Evolutionary conservation across 2,797 vertebrate genomes (phyloP).

Genomic region (Sebastolobus alascanus): DNA sequence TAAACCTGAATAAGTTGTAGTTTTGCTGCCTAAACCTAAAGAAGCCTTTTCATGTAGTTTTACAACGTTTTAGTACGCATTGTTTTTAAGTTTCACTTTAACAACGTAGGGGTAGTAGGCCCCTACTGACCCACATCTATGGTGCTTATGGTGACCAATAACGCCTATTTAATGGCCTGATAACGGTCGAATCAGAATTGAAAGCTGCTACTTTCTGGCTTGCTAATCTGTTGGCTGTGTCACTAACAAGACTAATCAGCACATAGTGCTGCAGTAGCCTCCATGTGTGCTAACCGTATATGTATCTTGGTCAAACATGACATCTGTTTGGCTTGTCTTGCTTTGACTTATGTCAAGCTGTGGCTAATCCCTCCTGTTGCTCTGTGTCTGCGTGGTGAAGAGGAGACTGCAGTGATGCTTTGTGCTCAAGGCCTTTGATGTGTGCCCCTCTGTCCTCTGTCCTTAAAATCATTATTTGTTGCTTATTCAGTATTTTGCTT

Average conservation of each 20-base stretch:
- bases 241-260: conserved; percentile 29
- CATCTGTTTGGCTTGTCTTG: conserved; percentile 62
- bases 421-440: conserved; percentile 40
- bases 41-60: too few species aligned
- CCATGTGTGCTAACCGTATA: conserved; percentile 31
- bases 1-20: too few species aligned
- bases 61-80: too few species aligned
- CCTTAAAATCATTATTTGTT: conserved; percentile 6
- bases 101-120: too few species aligned
- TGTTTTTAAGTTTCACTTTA: too few species aligned
- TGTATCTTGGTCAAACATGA: conserved; percentile 49
- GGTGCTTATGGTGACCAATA: too few species aligned
- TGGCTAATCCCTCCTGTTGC: conserved; percentile 48
- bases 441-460: background rate
- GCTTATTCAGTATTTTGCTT: conserved; percentile 4
- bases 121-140: too few species aligned
- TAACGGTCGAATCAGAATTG: background rate
- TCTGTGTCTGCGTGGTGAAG: conserved; percentile 40
- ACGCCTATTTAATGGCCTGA: too few species aligned
- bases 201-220: conserved; percentile 8
- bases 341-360: conserved; percentile 64
- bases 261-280: conserved; percentile 38
- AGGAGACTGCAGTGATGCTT: conserved; percentile 43
- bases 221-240: conserved; percentile 20
- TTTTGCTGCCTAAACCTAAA: too few species aligned